Percentiles rank a stretch among this genome's conserved stretches.
These are phyloP conservation scores for Desmophyllum pertusum DNA, from an alignment of 92 coral and sea anemone species.

Conservation along the genomic window DNA sequence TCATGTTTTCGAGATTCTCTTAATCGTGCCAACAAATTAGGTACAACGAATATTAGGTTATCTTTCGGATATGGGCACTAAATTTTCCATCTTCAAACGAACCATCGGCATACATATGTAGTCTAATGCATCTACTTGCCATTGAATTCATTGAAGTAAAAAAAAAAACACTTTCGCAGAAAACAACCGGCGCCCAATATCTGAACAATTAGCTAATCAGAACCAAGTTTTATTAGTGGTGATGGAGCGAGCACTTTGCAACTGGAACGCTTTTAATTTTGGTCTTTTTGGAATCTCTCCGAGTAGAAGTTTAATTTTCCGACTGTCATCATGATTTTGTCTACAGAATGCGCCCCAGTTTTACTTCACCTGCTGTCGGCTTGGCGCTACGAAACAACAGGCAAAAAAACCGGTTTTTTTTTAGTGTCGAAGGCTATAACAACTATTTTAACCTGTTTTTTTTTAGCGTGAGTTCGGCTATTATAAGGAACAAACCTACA, in stretches of 20 bases:
- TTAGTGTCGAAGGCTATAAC: background rate
- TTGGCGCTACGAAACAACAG: background rate
- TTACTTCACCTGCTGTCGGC: background rate
- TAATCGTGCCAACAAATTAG: background rate
- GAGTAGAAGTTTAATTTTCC: background rate
- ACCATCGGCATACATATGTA: too few relatives aligned
- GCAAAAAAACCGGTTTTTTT: background rate
- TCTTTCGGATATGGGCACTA: background rate
- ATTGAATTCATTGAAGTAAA: too few relatives aligned
- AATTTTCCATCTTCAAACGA: too few relatives aligned
- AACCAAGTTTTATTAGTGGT: background rate
- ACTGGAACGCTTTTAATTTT: background rate
- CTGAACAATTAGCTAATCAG: background rate
- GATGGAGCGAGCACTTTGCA: background rate
- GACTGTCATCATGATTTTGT: background rate
- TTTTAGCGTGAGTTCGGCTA: too few relatives aligned
- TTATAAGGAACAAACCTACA: background rate
- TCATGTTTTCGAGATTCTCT: background rate
- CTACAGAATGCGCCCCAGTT: background rate
- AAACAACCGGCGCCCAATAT: background rate
- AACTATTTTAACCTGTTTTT: background rate
- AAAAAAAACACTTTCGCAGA: background rate
- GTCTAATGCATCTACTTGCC: too few relatives aligned
- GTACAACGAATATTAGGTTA: too few relatives aligned
- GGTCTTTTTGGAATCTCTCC: background rate